These are phyloP conservation scores for Mellilla xanthometata DNA, from an alignment of 2,888 invertebrate species.

Conservation along the genomic window DNA sequence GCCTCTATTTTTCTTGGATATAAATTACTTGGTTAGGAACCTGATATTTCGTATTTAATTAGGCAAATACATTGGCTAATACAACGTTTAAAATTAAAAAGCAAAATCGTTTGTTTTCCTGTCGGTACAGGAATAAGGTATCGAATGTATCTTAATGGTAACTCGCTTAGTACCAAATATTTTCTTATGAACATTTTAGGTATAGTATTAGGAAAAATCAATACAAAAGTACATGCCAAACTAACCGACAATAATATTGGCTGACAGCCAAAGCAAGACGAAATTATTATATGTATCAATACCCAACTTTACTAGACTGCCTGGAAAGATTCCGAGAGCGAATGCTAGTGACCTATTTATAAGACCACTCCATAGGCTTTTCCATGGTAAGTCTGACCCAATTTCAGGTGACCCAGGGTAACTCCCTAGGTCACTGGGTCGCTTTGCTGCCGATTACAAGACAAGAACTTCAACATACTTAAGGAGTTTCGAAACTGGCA, in stretches of 20 bases:
- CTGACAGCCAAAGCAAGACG: background rate
- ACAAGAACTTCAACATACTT: no score
- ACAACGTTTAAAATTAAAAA: no score
- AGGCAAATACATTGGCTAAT: no score
- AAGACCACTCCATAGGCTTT: background rate
- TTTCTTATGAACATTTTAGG: background rate
- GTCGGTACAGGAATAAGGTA: no score
- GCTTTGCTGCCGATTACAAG: background rate
- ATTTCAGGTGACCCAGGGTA: slow-evolving; percentile 11
- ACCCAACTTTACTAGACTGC: background rate
- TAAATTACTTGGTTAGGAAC: no score
- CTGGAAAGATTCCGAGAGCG: background rate
- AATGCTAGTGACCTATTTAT: slow-evolving; percentile 4
- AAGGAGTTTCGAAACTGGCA: no score
- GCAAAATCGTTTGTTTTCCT: no score
- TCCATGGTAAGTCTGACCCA: slow-evolving; percentile 15
- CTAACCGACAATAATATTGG: background rate
- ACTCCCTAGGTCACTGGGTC: slow-evolving; percentile 17
- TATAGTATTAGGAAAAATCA: background rate
- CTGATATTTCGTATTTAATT: no score
- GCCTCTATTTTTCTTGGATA: no score
- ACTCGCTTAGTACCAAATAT: no score
- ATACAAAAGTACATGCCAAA: background rate
- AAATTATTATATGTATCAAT: background rate
- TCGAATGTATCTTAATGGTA: no score